Conservation (phyloP, 2,888 invertebrate species). For the Macrosoma leucophasiata region DNA sequence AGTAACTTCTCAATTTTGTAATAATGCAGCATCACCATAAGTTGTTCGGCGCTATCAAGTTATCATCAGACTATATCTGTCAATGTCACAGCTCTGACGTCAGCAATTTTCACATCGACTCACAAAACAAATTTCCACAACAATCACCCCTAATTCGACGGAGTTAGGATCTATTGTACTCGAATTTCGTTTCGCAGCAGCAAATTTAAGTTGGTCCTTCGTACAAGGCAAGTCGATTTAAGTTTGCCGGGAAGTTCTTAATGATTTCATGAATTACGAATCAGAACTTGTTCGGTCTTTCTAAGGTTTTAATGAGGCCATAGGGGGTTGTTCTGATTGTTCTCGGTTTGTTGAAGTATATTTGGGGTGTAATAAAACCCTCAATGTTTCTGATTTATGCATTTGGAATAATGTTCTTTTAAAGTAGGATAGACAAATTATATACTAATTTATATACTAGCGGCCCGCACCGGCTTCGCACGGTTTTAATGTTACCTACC, state of each 20-base stretch:
- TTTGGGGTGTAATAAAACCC: no score
- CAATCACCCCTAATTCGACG: conserved; percentile 9
- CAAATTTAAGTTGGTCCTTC: conserved; percentile 26
- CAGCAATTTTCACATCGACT: conserved; percentile 7
- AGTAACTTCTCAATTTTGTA: no score
- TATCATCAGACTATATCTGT: conserved; percentile 31
- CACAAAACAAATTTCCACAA: conserved; percentile 6
- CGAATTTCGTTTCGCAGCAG: conserved; percentile 10
- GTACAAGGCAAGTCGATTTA: conserved; percentile 53
- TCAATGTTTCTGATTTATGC: no score
- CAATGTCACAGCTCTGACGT: conserved; percentile 28
- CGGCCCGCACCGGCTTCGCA: no score
- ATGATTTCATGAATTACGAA: conserved; percentile 50
- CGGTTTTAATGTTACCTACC: no score
- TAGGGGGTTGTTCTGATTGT: no score
- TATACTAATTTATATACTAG: no score
- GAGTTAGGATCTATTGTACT: no score
- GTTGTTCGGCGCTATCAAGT: conserved; percentile 28
- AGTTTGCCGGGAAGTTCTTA: conserved; percentile 44
- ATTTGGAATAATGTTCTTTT: no score
- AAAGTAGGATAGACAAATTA: no score
- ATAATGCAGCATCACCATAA: no score
- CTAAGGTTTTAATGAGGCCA: conserved; percentile 29
- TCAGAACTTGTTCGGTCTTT: conserved; percentile 32
- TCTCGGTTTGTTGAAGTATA: no score